Evolutionary conservation across 2,113 vertebrate species (phyloP), one percentile per base, ranked within the genome.

Genomic region (Scomber colias): DNA sequence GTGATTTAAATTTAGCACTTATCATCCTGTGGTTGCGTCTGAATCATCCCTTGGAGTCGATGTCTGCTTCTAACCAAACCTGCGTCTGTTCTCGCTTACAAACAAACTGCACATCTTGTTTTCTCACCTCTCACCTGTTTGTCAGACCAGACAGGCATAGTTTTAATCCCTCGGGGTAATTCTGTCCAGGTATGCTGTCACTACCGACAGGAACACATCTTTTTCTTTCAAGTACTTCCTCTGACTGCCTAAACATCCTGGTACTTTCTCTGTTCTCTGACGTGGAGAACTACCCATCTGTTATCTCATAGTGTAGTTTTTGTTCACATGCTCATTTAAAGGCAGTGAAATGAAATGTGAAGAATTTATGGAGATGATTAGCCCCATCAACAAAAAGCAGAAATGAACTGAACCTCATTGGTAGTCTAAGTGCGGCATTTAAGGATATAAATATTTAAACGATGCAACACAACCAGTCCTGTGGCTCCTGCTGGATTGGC

Each of bases 401-500:
- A 40, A 40, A 9, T 40, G 35, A 40, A 40, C 35, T 40, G 35
- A 40, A 35, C 53, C 53, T 6, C n/a, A 16, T 30, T 13, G 14
- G 45, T 24, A 21, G 9, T 40, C 31, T 5, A 8, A 62, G 10
- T 50, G 13, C 9, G 1, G 9, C 19, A 24, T 48, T 4, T 24
- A 4, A 44, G 3, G 5, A 67, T 66, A 17, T 24, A 64, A 68
- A 75, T 6, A 72, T 64, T 50, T 11, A 30, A 75, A 51, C 15
- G 5, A 63, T 61, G 45, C 13, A 57, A 61, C 45, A 48, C 35
- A 84, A 68, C 14, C 21, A 3, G 56, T 51, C 62, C 49, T 15
- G 21, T 13, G 3, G 64, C 69, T 50, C 10, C 35, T 57, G 61
- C 1, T n/a, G 63, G 27, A n/a, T 11, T 9, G 62, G n/a, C 45